Percentiles rank a stretch among this genome's conserved stretches.
Conservation (phyloP, 2,888 invertebrate genomes). For the Campoplex nolae region DNA sequence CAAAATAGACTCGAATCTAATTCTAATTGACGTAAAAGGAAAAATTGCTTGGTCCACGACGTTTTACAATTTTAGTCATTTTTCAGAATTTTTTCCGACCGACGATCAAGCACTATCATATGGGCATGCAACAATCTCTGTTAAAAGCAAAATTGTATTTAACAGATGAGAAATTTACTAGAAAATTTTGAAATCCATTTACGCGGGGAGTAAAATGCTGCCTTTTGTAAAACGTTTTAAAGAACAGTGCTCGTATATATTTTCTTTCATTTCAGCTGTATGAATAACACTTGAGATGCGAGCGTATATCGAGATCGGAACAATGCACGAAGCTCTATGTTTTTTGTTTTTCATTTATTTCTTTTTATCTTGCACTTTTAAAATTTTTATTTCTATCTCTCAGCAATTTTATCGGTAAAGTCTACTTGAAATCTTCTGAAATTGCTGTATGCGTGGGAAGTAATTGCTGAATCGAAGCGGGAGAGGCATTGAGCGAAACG, state of each 20-base stretch:
- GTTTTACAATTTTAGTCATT: background rate
- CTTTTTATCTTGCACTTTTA: background rate
- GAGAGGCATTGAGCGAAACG: background rate
- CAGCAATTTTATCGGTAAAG: background rate
- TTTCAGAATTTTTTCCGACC: background rate
- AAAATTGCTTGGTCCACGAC: background rate
- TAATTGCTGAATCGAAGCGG: slow-evolving; percentile 24
- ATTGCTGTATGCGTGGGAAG: slow-evolving; percentile 1
- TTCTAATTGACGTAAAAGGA: background rate
- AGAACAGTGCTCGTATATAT: background rate
- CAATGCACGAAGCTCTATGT: background rate
- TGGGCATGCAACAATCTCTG: background rate
- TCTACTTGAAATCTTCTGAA: slow-evolving; percentile 9
- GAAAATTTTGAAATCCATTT: background rate
- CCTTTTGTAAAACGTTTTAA: background rate
- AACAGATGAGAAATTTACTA: background rate
- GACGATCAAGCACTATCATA: background rate
- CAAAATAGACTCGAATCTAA: background rate
- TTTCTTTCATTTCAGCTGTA: background rate
- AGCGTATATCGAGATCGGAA: background rate
- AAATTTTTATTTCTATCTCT: background rate
- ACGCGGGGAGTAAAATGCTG: background rate
- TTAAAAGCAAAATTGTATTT: background rate
- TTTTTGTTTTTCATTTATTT: background rate
- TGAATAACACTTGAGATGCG: background rate